phyloP scores from a whole-genome alignment of 2,113 vertebrate species.

The Leptobrachium ailaonicum region DNA sequence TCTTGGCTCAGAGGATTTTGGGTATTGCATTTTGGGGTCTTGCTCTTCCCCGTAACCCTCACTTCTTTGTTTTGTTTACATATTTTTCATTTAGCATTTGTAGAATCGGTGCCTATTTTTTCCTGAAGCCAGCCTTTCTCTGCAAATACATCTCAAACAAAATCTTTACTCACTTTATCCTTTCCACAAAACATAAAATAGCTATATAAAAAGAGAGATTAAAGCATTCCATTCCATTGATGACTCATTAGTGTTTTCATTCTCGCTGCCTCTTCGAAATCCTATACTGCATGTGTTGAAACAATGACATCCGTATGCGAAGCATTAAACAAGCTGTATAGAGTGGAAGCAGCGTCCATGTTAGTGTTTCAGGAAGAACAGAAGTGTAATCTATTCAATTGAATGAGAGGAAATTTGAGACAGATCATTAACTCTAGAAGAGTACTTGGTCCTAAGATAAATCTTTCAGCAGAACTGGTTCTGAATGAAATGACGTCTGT shows the following conservation, averaged over 20 bases:
- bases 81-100: too few relatives aligned
- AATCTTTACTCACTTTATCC: too few relatives aligned
- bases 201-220: conserved; percentile 12
- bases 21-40: too few relatives aligned
- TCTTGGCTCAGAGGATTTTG: too few relatives aligned
- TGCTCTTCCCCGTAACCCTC: too few relatives aligned
- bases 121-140: too few relatives aligned
- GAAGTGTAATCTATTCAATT: conserved; percentile 5
- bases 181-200: too few relatives aligned
- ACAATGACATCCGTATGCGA: conserved; percentile 32
- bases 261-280: conserved; percentile 25
- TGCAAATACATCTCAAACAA: too few relatives aligned
- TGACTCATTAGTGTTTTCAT: conserved; percentile 35
- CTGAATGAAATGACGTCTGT: too few relatives aligned
- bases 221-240: conserved; percentile 36
- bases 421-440: not conserved
- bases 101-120: too few relatives aligned
- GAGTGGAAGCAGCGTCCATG: conserved; percentile 1
- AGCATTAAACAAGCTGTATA: conserved; percentile 24
- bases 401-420: not conserved
- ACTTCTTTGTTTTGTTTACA: too few relatives aligned
- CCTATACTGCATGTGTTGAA: conserved; percentile 34
- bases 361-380: conserved; percentile 7
- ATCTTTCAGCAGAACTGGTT: not conserved
- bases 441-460: not conserved